Evolutionary conservation across 2,888 invertebrate genomes (phyloP).

Genomic region (Archaeoteleia sp.): DNA sequence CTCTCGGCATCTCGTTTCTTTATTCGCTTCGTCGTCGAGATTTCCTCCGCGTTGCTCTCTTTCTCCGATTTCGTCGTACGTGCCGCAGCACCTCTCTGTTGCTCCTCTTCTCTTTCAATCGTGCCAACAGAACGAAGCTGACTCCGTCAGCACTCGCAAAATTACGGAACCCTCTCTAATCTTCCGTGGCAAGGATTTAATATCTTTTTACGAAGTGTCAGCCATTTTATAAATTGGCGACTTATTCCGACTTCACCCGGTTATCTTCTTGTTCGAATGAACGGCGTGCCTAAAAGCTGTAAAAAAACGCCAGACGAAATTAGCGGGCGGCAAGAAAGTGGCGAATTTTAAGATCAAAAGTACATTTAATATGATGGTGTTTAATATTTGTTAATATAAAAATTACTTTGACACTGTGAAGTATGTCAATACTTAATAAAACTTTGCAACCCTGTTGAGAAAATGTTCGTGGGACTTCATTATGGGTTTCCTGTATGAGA

Average conservation of each 20-base stretch:
- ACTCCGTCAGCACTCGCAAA: slow-evolving; percentile 56
- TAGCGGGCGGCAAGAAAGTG: no score
- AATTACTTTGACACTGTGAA: no score
- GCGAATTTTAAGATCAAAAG: no score
- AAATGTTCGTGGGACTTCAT: no score
- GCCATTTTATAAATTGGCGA: slow-evolving; percentile 54
- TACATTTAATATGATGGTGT: no score
- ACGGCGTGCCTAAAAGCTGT: no score
- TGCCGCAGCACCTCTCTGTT: background rate
- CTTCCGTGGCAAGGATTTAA: slow-evolving; percentile 45
- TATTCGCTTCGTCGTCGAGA: slow-evolving; percentile 7
- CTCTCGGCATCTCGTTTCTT: slow-evolving; percentile 11
- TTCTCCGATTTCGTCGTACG: slow-evolving; percentile 5
- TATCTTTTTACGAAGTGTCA: slow-evolving; percentile 54
- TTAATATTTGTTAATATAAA: no score
- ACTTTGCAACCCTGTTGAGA: no score
- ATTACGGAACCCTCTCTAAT: slow-evolving; percentile 55
- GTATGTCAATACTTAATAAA: no score
- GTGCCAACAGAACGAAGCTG: slow-evolving; percentile 6
- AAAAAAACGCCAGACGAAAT: no score
- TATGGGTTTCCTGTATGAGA: no score
- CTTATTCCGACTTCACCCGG: background rate
- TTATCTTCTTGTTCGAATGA: no score
- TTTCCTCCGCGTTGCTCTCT: slow-evolving; percentile 24
- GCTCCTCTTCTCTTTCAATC: slow-evolving; percentile 3